phyloP scores from a whole-genome alignment of 2,113 vertebrate species.

The Aviceda subcristata region DNA sequence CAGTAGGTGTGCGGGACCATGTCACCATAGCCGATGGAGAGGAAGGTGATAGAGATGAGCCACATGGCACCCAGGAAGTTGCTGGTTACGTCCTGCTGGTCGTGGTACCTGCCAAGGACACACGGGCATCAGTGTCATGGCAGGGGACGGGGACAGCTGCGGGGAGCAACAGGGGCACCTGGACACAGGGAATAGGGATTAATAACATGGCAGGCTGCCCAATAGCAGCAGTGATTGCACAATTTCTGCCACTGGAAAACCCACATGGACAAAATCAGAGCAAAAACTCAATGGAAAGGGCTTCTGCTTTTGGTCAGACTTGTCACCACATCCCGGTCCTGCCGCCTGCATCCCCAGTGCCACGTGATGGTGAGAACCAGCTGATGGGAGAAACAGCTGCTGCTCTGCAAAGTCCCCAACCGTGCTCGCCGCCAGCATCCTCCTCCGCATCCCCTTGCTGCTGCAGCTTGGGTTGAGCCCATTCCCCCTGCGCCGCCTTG shows the following conservation, averaged over 20 bases:
- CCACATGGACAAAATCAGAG: neutral
- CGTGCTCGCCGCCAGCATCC: fast-evolving
- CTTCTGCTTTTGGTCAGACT: conserved; percentile 15
- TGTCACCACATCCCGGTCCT: neutral
- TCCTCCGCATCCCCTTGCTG: neutral
- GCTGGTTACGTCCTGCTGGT: conserved; percentile 96
- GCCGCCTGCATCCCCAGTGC: neutral
- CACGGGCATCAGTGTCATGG: neutral
- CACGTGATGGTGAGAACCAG: neutral
- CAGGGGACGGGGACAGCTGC: neutral
- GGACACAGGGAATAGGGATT: neutral
- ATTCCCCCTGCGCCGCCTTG: neutral
- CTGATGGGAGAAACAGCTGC: neutral
- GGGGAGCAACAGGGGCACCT: fast-evolving
- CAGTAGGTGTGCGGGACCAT: conserved; percentile 99
- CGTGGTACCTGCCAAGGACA: conserved; percentile 86
- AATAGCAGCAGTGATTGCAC: neutral
- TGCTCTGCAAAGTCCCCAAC: neutral
- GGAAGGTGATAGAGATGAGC: conserved; percentile 98
- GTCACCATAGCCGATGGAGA: conserved; percentile 97
- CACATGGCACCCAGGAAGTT: conserved; percentile 99
- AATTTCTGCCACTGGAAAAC: neutral
- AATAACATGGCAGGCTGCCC: neutral
- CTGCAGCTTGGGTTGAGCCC: neutral
- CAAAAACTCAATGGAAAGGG: neutral